Evolutionary conservation across 2,797 vertebrate genomes (phyloP), one percentile per base, ranked within the genome.

Genomic region (Molossus alvarezi): DNA sequence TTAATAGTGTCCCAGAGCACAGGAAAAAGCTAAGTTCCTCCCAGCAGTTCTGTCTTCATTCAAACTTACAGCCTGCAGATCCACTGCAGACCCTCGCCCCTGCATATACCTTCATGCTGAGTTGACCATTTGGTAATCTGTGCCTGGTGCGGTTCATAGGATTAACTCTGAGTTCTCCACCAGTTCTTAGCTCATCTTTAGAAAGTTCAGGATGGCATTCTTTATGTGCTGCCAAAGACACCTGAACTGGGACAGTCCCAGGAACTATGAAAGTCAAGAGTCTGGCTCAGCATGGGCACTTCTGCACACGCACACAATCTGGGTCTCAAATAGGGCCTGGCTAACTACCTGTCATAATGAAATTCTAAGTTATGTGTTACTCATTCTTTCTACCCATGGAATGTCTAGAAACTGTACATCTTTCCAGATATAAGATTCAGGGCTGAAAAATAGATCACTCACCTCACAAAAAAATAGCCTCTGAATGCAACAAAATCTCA

Each of bases 391-490:
- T 64, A 80, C 18, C 9, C n/a, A 41, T 18, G 9, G 25, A 75
- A 17, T 58, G 76, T 87, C 79, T 89, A 37, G 72, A 91, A 97
- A 94, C 20, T 53, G 64, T 45, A 62, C 25, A 21, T 37, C 33
- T 90, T 93, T 76, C 84, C 80, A 87, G 48, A 95, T 57, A 76
- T 20, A 83, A 93, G 65, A 91, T 95, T 93, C 82, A 85, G 62
- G 85, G 48, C 37, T 95, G 83, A 90, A 95, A 96, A 92, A 79
- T 51, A 93, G 58, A 58, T 80, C 83, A 72, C 13, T 79, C 64
- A 69, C 48, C 53, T 14, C 21, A 37, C n/a, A 79, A 11, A 71
- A 72, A 80, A 58, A 76, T 10, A 64, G 65, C 20, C 33, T 95
- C 29, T 45, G 64, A 89, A 76, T 91, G 48, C 80, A 60, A 57